A percentile compares a stretch with the other conserved stretches of the same genome.
Evolutionary conservation across 2,888 invertebrate species (phyloP).

Genomic region (Physocephala rufipes): DNA sequence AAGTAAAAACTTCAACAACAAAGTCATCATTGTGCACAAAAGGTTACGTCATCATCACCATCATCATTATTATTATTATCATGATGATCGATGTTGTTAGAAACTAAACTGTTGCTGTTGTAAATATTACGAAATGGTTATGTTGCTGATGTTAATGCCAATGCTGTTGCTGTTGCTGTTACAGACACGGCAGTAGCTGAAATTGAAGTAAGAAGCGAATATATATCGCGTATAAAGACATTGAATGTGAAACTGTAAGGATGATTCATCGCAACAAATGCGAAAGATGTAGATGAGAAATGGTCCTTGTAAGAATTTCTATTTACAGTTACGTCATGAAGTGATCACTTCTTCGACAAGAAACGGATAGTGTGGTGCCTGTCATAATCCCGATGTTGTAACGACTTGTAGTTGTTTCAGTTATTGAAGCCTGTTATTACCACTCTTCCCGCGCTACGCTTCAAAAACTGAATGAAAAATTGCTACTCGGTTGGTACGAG

Average conservation of each 20-base stretch:
- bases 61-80: constrained; percentile 12
- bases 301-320: constrained; percentile 34
- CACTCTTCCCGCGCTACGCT: no score
- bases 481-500: background rate
- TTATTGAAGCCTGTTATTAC: background rate
- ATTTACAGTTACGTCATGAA: constrained; percentile 32
- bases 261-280: background rate
- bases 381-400: background rate
- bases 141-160: background rate
- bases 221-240: background rate
- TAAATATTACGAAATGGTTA: background rate
- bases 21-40: constrained; percentile 17
- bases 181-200: background rate
- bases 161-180: background rate
- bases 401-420: background rate
- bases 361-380: background rate
- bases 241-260: background rate
- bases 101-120: background rate
- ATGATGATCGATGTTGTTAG: background rate
- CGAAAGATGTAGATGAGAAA: constrained; percentile 30
- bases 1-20: constrained; percentile 16
- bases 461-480: constrained; percentile 1
- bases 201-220: background rate
- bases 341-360: background rate
- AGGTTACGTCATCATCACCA: constrained; percentile 25